A percentile compares a stretch with the other conserved stretches of the same genome.
These are phyloP conservation scores for Cladopsammia gracilis DNA, from an alignment of 64 coral and sea anemone species.

Conservation along the genomic window DNA sequence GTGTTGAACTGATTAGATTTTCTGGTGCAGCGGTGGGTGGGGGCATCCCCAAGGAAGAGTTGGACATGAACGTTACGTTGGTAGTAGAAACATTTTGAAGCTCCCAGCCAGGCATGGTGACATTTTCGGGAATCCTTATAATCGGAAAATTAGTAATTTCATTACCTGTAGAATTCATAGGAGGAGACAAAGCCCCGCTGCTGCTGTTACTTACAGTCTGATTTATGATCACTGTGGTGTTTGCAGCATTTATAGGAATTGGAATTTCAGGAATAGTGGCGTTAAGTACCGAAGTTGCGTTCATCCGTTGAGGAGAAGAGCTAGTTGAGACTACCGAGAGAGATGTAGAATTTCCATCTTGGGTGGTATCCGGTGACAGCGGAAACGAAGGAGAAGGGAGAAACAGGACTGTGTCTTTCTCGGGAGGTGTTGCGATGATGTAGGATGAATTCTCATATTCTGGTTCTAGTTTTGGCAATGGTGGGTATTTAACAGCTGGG, in stretches of 20 bases:
- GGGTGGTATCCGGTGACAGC: not conserved
- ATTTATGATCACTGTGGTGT: not conserved
- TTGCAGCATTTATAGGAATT: not conserved
- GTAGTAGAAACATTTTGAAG: not conserved
- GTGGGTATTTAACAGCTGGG: not conserved
- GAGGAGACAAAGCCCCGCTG: not conserved
- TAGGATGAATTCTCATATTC: conserved; percentile 47
- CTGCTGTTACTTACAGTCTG: not conserved
- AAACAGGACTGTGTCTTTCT: conserved; percentile 35
- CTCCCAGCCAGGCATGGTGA: conserved; percentile 10
- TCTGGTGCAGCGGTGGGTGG: not conserved
- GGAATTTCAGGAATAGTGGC: not conserved
- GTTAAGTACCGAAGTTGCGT: not conserved
- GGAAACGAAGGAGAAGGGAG: conserved; percentile 31
- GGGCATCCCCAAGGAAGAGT: not conserved
- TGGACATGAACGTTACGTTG: not conserved
- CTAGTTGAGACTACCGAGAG: not conserved
- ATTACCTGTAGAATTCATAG: not conserved
- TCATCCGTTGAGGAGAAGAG: not conserved
- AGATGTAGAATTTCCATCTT: not conserved
- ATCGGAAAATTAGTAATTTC: not conserved
- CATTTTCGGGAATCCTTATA: not conserved
- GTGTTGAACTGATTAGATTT: not conserved
- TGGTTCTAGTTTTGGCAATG: not conserved
- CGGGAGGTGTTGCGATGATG: conserved; percentile 42